Evolutionary conservation across 2,113 vertebrate genomes (phyloP), one percentile per base, ranked within the genome.

Genomic region (Perca fluviatilis): DNA sequence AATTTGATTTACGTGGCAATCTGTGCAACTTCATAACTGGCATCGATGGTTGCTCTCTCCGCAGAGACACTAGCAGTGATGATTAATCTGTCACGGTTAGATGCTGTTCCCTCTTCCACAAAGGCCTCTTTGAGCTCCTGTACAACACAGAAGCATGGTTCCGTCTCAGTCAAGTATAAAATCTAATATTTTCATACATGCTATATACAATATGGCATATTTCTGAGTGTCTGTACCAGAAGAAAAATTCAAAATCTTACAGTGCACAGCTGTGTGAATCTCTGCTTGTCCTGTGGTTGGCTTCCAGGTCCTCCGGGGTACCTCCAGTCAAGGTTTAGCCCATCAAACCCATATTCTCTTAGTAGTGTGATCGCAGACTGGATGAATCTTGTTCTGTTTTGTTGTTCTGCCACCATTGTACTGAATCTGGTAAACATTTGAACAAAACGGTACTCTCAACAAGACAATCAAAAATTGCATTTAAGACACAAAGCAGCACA

Each of bases 241-340:
- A 25, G 1, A 56, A 0, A 53, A 43, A 75, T 62, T 60, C 6
- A 56, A n/a, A 30, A 23, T 65, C 91, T 79, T 40, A 96, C 95
- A 91, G 94, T 83, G 74, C 93, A 94, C 40, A 96, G 75, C 54
- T 87, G 6, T 21, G 94, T 95, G 83, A 96, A 96, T 71, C 74
- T 76, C 18, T 86, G 79, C 66, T 96, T 96, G 85, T 95, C 94
- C 58, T 94, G 80, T 21, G 91, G 66, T 13, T 90, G 93, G 72
- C 95, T 96, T 40, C 94, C 93, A 58, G 87, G 57, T 16, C 88
- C 61, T 27, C 93, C 93, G 21, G 94, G 95, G 68, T 92, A 93
- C 78, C 94, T 93, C 84, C 96, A 94, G 85, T 96, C 93, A 62
- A 96, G 80, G 63, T 96, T 94, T 27, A 95, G 82, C 12, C 95